Base-by-base conservation (phyloP, 2,888 invertebrate genomes). In the Drosophila stalkeri region DNA sequence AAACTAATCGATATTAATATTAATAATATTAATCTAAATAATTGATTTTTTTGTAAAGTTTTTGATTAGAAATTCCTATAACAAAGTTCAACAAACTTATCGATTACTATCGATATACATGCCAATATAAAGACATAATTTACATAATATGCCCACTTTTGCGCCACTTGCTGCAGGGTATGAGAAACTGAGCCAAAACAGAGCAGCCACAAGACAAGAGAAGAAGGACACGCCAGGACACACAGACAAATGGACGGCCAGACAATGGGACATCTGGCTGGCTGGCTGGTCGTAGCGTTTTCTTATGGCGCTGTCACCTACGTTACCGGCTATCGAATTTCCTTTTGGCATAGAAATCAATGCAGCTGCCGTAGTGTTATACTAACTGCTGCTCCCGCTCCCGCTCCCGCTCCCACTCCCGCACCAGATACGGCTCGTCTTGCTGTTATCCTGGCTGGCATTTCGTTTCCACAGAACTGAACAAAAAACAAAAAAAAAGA, bases 301-400 rank as follows among this genome's bases (percentile, higher is more conserved):
- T 64, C 67, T 52, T 47, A 64, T 49, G 60, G 51, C 44, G 44
- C 64, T 62, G 67, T 72, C 64, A 67, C 44, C 54, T 59, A 51
- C 55, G 44, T 55, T 56, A 49, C 80, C 60, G 64, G 75, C 70
- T 77, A 77, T 77, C 76, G 69, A 79, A 69, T 74, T 75, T 75
- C 65, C 74, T 31, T 31, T 56, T 55, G 33, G 60, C 56, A 63
- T 60, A 54, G 62, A 63, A 77, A 77, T 77, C 75, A 69, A 61
- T 77, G 75, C 75, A 79, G 80, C 54, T 60, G 51, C 43, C 51
- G 64, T 47, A 59, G 44, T 11, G 59, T 5, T 20, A 43, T 41
- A 31, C 23, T 16, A 35, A 49, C 37, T 61, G 33, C 27, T 39
- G 18, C 39, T 37, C n/a, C 20, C 8, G 14, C 14, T 16, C 16